phyloP scores from a whole-genome alignment of 2,888 invertebrate species.

The Chrysodeixis includens region DNA sequence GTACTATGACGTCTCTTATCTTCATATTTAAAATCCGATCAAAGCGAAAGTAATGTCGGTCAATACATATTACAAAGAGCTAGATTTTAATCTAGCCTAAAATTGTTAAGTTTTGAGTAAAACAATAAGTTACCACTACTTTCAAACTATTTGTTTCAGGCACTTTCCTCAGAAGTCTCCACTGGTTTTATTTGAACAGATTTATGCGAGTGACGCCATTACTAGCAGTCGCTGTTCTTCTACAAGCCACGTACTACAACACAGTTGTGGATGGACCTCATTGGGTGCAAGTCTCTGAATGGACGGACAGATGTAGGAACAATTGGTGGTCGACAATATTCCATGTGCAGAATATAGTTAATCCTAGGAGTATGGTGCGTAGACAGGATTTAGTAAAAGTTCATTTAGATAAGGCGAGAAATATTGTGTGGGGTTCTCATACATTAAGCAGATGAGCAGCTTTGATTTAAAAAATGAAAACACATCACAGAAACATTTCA shows the following conservation, averaged over 20 bases:
- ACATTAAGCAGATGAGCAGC: too few relatives aligned
- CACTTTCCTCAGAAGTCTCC: conserved; percentile 57
- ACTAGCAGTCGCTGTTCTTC: conserved; percentile 67
- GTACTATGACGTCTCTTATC: too few relatives aligned
- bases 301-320: conserved; percentile 50
- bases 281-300: conserved; percentile 74
- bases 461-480: too few relatives aligned
- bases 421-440: too few relatives aligned
- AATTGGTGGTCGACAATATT: conserved; percentile 75
- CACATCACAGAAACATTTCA: too few relatives aligned
- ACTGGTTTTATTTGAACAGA: conserved; percentile 75
- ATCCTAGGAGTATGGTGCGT: conserved; percentile 59
- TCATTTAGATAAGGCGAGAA: too few relatives aligned
- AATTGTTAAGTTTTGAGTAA: too few relatives aligned
- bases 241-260: conserved; percentile 73
- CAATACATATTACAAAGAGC: too few relatives aligned
- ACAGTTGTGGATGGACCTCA: conserved; percentile 70
- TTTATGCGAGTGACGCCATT: conserved; percentile 74
- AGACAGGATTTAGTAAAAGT: not conserved
- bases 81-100: too few relatives aligned
- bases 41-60: too few relatives aligned
- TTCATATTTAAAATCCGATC: too few relatives aligned
- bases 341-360: conserved; percentile 72
- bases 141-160: conserved; percentile 23
- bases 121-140: too few relatives aligned